phyloP scores from a whole-genome alignment of 1,140 invertebrate species.

The Drosophila rhopaloa region DNA sequence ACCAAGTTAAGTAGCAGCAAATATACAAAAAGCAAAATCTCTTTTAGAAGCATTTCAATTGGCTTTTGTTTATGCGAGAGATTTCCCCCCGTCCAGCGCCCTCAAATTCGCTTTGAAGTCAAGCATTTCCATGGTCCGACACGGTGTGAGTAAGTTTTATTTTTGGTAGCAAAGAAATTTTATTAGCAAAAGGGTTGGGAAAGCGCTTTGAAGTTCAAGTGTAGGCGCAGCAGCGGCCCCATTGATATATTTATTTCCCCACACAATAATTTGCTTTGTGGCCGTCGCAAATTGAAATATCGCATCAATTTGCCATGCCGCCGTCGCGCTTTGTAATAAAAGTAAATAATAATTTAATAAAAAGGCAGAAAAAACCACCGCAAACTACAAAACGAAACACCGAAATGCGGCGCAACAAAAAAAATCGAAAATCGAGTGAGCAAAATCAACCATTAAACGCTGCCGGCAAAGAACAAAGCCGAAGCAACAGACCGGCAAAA shows the following conservation, averaged over 20 bases:
- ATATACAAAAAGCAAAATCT: conserved; percentile 55
- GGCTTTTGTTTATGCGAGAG: conserved; percentile 70
- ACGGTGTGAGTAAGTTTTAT: conserved; percentile 45
- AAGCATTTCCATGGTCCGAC: conserved; percentile 31
- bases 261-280: conserved; percentile 35
- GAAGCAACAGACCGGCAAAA: conserved; percentile 54
- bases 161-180: conserved; percentile 69
- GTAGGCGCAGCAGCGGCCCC: conserved; percentile 45
- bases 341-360: conserved; percentile 83
- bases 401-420: conserved; percentile 13
- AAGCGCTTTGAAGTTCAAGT: conserved; percentile 77
- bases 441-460: conserved; percentile 74
- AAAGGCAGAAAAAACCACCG: conserved; percentile 44
- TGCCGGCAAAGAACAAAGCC: conserved; percentile 78
- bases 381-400: conserved; percentile 35
- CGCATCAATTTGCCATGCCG: conserved; percentile 79
- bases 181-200: conserved; percentile 74
- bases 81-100: conserved; percentile 9
- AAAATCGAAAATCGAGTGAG: conserved; percentile 36
- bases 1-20: conserved; percentile 76
- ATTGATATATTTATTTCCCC: conserved; percentile 64
- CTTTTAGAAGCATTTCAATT: conserved; percentile 70
- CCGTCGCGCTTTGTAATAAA: conserved; percentile 80
- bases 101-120: conserved; percentile 69
- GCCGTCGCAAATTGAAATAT: conserved; percentile 81